A percentile compares a stretch with the other conserved stretches of the same genome.
Conservation (phyloP, 2,113 vertebrate genomes). For the Sinocyclocheilus rhinocerous region DNA sequence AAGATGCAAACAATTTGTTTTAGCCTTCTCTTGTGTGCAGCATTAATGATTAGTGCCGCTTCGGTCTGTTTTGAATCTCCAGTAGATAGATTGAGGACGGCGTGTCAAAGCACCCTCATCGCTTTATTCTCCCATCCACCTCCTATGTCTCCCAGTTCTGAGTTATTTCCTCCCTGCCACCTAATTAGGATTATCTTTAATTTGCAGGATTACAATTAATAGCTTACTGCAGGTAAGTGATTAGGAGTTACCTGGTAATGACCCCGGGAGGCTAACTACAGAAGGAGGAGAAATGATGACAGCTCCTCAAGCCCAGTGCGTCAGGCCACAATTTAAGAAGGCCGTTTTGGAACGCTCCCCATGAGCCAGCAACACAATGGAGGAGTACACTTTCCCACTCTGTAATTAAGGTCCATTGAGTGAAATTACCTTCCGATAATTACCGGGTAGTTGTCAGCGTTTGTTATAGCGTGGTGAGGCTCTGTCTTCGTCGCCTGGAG, state of each 20-base stretch:
- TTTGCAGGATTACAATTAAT: slow-evolving; percentile 69
- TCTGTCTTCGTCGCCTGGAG: slow-evolving; percentile 58
- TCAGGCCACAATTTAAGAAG: slow-evolving; percentile 68
- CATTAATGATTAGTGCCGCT: slow-evolving; percentile 25
- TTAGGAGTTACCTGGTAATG: slow-evolving; percentile 69
- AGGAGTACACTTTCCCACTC: slow-evolving; percentile 69
- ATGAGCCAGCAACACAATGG: slow-evolving; percentile 69
- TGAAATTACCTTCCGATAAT: slow-evolving; percentile 80
- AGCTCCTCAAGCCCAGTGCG: slow-evolving; percentile 59
- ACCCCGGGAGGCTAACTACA: slow-evolving; percentile 59
- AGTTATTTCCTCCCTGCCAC: slow-evolving; percentile 60
- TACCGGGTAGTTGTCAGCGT: slow-evolving; percentile 81
- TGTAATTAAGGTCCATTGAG: slow-evolving; percentile 83
- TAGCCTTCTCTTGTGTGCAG: slow-evolving; percentile 4
- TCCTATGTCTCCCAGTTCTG: slow-evolving; percentile 51
- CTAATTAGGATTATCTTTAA: slow-evolving; percentile 71
- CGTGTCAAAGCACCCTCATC: slow-evolving; percentile 44
- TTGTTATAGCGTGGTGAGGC: slow-evolving; percentile 65
- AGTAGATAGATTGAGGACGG: slow-evolving; percentile 41
- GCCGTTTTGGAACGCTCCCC: slow-evolving; percentile 66
- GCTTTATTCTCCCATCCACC: slow-evolving; percentile 36
- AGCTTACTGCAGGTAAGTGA: slow-evolving; percentile 69
- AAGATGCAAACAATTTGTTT: slow-evolving; percentile 20
- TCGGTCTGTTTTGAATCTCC: slow-evolving; percentile 36
- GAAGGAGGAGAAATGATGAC: slow-evolving; percentile 62